These are phyloP conservation scores for Hipparchia sbordonii DNA, from an alignment of 2,888 invertebrate species.

Conservation along the genomic window DNA sequence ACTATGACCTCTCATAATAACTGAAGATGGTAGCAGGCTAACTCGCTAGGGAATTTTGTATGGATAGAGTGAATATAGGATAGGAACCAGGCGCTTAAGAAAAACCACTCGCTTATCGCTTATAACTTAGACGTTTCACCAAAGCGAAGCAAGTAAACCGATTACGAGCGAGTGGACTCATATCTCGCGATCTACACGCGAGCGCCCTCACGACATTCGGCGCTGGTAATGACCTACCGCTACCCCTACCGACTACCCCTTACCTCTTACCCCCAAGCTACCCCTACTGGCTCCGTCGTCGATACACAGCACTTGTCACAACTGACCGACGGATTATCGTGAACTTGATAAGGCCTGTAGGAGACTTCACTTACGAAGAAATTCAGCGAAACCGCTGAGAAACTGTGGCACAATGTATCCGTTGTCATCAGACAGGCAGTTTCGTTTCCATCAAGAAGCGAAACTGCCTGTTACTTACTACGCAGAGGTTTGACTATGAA, in stretches of 20 bases:
- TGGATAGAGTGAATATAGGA: too few species aligned
- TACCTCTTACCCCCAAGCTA: not conserved
- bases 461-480: too few species aligned
- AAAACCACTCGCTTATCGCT: slow-evolving; percentile 1
- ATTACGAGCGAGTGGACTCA: slow-evolving; percentile 61
- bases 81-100: too few species aligned
- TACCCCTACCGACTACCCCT: slow-evolving; percentile 43
- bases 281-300: not conserved
- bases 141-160: slow-evolving; percentile 72
- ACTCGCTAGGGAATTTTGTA: too few species aligned
- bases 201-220: slow-evolving; percentile 48
- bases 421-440: too few species aligned
- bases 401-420: too few species aligned
- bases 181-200: slow-evolving; percentile 75
- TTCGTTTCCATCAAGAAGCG: too few species aligned
- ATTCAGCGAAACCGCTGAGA: too few species aligned
- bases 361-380: too few species aligned
- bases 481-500: too few species aligned
- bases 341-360: slow-evolving; percentile 9
- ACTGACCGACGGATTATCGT: slow-evolving; percentile 33
- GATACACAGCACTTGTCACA: slow-evolving; percentile 35
- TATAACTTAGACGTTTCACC: slow-evolving; percentile 44
- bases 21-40: too few species aligned
- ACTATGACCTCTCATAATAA: too few species aligned
- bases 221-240: slow-evolving; percentile 59